Evolutionary conservation across 2,797 vertebrate genomes (phyloP), one percentile per base, ranked within the genome.

Genomic region (Hemibagrus guttatus): DNA sequence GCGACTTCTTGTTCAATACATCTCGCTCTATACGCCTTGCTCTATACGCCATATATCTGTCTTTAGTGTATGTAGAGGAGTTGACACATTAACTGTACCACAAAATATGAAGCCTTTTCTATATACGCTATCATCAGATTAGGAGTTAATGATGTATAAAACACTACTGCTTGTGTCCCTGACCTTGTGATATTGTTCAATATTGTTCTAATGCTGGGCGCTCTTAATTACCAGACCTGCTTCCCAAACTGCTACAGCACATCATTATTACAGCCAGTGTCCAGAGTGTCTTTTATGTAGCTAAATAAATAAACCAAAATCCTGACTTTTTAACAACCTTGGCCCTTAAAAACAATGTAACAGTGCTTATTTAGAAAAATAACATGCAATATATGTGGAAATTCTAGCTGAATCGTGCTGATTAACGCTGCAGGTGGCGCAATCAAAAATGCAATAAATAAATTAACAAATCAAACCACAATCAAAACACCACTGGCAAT

Each of bases 141-240:
- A 87, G 81, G 46, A 85, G 81, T 84, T 87, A 90, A 88, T 85
- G 86, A 90, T 88, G 87, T 86, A 84, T 90, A 85, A 87, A 88
- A 68, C 61, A 72, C 49, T 86, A 64, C 64, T 85, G 72, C 76
- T 88, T 86, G 85, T 85, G 85, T 71, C 66, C 79, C n/a, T 64
- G 58, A 86, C 83, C 84, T 68, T 72, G 28, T 52, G 6, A 61
- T 17, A n/a, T 84, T 21, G 68, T 69, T 83, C 31, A 49, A 49
- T 49, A 49, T 49, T 49, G 46, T 80, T 83, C 79, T 87, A 84
- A 74, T 63, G 21, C 83, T 87, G 28, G 74, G 72, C 85, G 80
- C 72, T 63, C 66, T 75, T 87, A 88, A 90, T 88, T 69, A 85
- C 74, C 82, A 83, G 59, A 79, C 49, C 83, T 87, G 80, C 46